phyloP scores from a whole-genome alignment of 2,888 invertebrate genomes.

The Liopterus haemorrhoidalis region DNA sequence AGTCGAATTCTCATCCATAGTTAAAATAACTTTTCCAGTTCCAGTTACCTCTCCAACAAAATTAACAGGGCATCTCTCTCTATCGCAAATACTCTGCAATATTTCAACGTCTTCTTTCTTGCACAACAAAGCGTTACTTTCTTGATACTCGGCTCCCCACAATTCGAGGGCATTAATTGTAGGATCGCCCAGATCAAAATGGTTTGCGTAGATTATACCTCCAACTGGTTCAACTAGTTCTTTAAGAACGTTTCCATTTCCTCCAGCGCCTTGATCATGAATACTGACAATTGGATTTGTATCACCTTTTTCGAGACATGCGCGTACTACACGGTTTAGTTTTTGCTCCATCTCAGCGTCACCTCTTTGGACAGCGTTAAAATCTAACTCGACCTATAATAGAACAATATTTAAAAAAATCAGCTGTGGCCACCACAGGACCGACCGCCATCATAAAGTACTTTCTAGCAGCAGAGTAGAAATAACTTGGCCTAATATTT shows the following conservation, averaged over 20 bases:
- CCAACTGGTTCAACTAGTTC: conserved; percentile 94
- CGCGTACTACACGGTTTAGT: conserved; percentile 85
- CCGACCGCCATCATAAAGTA: no score
- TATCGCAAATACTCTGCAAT: conserved; percentile 64
- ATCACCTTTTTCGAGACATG: conserved; percentile 77
- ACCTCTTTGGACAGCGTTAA: conserved; percentile 93
- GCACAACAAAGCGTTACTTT: conserved; percentile 87
- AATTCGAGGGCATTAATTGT: conserved; percentile 88
- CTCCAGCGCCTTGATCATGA: conserved; percentile 99
- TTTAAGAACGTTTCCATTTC: conserved; percentile 94
- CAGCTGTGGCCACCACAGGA: no score
- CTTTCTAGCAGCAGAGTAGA: no score
- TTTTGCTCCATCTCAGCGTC: conserved; percentile 99
- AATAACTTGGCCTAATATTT: no score
- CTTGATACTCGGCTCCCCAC: conserved; percentile 99
- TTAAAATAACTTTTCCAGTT: conserved; percentile 64
- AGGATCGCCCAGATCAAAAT: conserved; percentile 89
- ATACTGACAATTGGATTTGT: conserved; percentile 89
- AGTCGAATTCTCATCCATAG: conserved; percentile 57
- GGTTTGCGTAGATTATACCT: conserved; percentile 79
- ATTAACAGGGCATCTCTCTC: conserved; percentile 89
- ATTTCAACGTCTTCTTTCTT: conserved; percentile 57
- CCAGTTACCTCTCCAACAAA: conserved; percentile 91
- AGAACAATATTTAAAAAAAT: no score
- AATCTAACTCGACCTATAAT: conserved; percentile 86